These are phyloP conservation scores for Megalops atlanticus DNA, from an alignment of 2,113 vertebrate genomes.

Conservation along the genomic window DNA sequence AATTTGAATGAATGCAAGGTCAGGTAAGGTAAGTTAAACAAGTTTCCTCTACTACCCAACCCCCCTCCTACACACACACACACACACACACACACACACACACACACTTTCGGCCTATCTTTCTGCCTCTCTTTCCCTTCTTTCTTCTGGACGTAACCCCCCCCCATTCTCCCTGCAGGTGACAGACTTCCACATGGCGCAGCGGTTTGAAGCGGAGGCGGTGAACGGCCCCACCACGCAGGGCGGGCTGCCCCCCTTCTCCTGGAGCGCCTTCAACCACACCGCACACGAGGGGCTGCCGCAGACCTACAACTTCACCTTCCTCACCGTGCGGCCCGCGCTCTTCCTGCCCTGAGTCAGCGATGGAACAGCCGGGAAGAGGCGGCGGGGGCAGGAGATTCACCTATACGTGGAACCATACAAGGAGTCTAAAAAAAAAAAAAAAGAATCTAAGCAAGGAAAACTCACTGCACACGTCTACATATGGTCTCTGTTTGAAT, in stretches of 20 bases:
- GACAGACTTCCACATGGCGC: slow-evolving; percentile 78
- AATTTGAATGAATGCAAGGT: no score
- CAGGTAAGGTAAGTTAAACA: no score
- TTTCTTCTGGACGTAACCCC: neutral
- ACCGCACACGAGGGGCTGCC: slow-evolving; percentile 80
- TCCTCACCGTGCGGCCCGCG: slow-evolving; percentile 75
- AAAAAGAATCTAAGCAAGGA: no score
- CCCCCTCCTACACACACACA: no score
- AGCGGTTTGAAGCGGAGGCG: slow-evolving; percentile 70
- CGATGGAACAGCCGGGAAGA: neutral
- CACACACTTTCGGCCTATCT: no score
- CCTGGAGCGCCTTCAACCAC: slow-evolving; percentile 78
- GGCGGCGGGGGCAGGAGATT: neutral
- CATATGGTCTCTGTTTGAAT: no score
- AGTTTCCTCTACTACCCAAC: no score
- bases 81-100: no score
- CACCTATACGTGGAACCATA: no score
- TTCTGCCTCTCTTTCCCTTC: neutral
- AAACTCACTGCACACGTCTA: no score
- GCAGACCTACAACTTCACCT: slow-evolving; percentile 75
- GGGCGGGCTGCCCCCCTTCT: slow-evolving; percentile 77
- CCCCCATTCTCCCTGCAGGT: slow-evolving; percentile 63
- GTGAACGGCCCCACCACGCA: slow-evolving; percentile 83
- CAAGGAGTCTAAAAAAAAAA: no score
- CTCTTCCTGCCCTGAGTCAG: slow-evolving; percentile 56